Evolutionary conservation across 1,140 invertebrate species (phyloP), one percentile per base, ranked within the genome.

Genomic region (Atta cephalotes): DNA sequence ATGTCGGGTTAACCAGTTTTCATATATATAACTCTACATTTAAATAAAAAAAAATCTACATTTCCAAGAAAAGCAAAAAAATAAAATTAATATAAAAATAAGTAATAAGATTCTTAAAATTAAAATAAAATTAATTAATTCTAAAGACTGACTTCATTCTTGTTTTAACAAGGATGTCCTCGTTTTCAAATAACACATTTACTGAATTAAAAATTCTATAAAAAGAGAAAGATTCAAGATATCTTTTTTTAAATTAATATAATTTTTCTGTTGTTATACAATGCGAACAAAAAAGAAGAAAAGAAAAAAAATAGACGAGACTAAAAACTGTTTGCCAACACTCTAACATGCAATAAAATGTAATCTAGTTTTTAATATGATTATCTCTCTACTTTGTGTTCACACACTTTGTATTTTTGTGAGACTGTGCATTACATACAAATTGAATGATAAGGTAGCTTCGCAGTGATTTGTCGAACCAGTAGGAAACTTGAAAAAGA

Each of bases 81-180:
- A 56, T 56, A 56, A 53, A 53, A n/a, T n/a, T 56, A 45, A 45
- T 10, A 45, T 45, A 10, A 49, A 49, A 58, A 25, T 31, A 70
- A 49, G 39, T 70, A 80, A 18, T 68, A 45, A 25, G 58, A 58
- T 58, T 66, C 2, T 7, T 28, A 71, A 58, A 53, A 45, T 35
- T 21, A 51, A 51, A 58, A 25, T 16, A 70, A 49, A 14, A 70
- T 21, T 70, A 80, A 18, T 68, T 63, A 71, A 70, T 71, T 66
- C 0, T 14, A 58, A 70, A 58, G 66, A 28, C 21, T 60, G 35
- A 77, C 74, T 45, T 65, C 18, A 25, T 70, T 70, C 14, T 70
- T 49, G n/a, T 6, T 25, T 10, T 51, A 51, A 65, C 10, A 65
- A 65, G 60, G 1, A 63, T 65, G 2, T 79, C 51, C n/a, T 12